Base-by-base conservation (phyloP, 2,113 vertebrate genomes). In the Chunga burmeisteri region DNA sequence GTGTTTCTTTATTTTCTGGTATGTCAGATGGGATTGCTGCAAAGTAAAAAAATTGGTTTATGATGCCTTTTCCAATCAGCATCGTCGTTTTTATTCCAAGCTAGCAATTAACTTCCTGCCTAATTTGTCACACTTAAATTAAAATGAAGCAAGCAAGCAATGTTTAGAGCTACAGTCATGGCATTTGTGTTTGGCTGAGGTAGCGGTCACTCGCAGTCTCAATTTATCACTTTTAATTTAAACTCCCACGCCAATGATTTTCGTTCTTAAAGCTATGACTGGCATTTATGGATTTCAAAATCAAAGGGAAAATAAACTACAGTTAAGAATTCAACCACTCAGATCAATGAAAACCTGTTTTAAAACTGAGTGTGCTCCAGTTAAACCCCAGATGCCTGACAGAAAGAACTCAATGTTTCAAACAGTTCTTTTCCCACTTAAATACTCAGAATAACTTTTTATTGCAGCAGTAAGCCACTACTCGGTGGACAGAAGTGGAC, bases 61-160 rank as follows among this genome's bases (percentile, higher is more conserved):
- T 97, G 96, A 98, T 96, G 97, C 94, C 70, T 96, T 94, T 97
- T 97, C 97, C 95, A 98, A 98, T 98, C 97, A 98, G 96, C 91
- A 98, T 96, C 92, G 97, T 90, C 79, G 56, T 95, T 98, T 98
- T 98, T 98, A 97, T 98, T 98, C 96, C 97, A 96, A 96, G 91
- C 87, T 81, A 94, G 95, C 97, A 98, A 99, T 98, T 98, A 99
- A 98, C 95, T 96, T 97, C 70, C 85, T 96, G 95, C 91, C 96
- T 98, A 98, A 98, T 98, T 97, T 93, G 85, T 98, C 98, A 98
- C 97, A 98, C 95, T 98, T 98, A 98, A 98, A 98, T 98, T 98
- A 94, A 98, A 98, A 94, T 94, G 91, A 97, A 98, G 75, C 70
- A 66, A 5, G 58, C 73, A 96, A 96, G 93, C 42, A 65, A 90